These are phyloP conservation scores for Brachionichthys hirsutus DNA, from an alignment of 2,113 vertebrate species.

Conservation along the genomic window DNA sequence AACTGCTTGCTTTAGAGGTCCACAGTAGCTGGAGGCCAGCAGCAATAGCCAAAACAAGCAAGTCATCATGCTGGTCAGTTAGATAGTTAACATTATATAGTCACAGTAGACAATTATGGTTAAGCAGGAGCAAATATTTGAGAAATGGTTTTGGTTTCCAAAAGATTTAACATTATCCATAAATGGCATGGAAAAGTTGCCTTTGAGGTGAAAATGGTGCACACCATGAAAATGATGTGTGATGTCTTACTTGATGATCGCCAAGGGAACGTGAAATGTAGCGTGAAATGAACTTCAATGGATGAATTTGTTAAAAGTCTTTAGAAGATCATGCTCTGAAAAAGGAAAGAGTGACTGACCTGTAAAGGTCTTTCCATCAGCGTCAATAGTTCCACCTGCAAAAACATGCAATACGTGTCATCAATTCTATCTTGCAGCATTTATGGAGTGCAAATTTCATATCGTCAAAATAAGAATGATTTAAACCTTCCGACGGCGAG, in stretches of 20 bases:
- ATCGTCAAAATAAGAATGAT: background rate
- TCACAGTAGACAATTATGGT: background rate
- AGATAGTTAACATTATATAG: background rate
- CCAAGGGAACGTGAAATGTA: conserved; percentile 5
- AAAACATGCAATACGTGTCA: background rate
- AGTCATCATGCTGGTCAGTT: background rate
- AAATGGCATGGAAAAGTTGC: background rate
- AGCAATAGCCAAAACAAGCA: background rate
- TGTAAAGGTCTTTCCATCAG: conserved; percentile 33
- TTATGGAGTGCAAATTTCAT: too few species aligned
- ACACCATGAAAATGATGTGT: conserved; percentile 42
- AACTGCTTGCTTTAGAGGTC: background rate
- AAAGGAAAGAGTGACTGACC: conserved; percentile 58
- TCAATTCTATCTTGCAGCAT: background rate
- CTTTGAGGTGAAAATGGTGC: conserved; percentile 6
- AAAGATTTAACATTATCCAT: background rate
- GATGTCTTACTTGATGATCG: conserved; percentile 12
- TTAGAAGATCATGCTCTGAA: conserved; percentile 23
- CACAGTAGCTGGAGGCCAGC: conserved; percentile 2
- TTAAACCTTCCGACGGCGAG: background rate
- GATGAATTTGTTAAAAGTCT: conserved; percentile 16
- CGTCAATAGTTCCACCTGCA: conserved; percentile 49
- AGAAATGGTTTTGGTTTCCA: background rate
- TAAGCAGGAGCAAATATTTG: background rate
- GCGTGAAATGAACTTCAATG: conserved; percentile 8